Conservation (phyloP, 2,113 vertebrate genomes). For the Hippocampus guttulatus region DNA sequence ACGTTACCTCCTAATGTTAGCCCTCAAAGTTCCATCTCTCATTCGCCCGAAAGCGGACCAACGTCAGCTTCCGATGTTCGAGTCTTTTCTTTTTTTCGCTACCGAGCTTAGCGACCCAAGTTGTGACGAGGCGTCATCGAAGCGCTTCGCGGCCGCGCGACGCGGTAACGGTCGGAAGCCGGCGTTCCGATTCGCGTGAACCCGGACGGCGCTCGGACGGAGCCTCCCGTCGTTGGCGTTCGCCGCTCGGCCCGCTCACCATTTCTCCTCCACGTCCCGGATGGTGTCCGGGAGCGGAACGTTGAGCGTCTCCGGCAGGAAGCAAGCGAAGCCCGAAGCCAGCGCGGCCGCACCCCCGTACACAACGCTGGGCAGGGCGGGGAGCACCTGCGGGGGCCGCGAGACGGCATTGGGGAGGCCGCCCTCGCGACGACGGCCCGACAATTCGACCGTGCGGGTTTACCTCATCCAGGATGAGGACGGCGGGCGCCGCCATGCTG, state of each 20-base stretch:
- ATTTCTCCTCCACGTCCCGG: constrained; percentile 75
- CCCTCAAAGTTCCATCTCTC: too few species aligned
- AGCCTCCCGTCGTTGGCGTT: background rate
- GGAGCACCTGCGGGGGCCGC: constrained; percentile 58
- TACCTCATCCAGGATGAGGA: constrained; percentile 82
- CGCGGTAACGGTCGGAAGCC: too few species aligned
- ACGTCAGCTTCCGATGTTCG: too few species aligned
- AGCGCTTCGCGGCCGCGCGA: too few species aligned
- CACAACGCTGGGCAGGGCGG: constrained; percentile 76
- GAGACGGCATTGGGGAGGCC: background rate
- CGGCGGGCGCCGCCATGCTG: constrained; percentile 84
- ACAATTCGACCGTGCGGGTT: too few species aligned
- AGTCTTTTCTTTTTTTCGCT: too few species aligned
- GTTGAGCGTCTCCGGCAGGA: constrained; percentile 84
- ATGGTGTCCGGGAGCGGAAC: constrained; percentile 81
- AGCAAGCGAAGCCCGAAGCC: constrained; percentile 63
- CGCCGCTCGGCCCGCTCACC: constrained; percentile 32
- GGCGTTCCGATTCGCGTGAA: too few species aligned
- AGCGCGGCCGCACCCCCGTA: constrained; percentile 74
- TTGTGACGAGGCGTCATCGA: too few species aligned
- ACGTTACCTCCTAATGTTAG: too few species aligned
- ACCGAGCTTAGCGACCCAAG: too few species aligned
- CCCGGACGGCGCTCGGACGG: too few species aligned
- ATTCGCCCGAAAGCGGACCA: too few species aligned
- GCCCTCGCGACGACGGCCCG: background rate